These are phyloP conservation scores for Cryptotermes secundus DNA, from an alignment of 1,140 invertebrate genomes.

Conservation along the genomic window DNA sequence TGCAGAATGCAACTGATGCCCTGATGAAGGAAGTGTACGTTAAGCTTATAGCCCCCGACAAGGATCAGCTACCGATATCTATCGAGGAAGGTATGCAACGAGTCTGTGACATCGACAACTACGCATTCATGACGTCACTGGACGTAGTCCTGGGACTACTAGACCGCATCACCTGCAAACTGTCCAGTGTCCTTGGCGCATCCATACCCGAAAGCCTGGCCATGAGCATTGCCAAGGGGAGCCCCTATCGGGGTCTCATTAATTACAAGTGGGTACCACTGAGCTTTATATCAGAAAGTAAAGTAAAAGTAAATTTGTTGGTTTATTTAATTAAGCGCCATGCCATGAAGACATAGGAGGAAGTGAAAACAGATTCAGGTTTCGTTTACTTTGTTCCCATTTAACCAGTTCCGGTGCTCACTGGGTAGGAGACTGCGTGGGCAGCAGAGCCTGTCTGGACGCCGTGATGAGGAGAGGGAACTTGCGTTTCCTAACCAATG, in stretches of 20 bases:
- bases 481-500: too few relatives aligned
- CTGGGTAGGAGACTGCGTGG: too few relatives aligned
- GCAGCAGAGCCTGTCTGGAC: too few relatives aligned
- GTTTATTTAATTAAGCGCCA: too few relatives aligned
- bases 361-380: too few relatives aligned
- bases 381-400: too few relatives aligned
- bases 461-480: too few relatives aligned
- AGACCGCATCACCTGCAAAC: background rate
- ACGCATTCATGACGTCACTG: slow-evolving; percentile 26
- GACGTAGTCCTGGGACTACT: slow-evolving; percentile 25
- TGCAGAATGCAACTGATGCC: slow-evolving; percentile 25
- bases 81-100: slow-evolving; percentile 24
- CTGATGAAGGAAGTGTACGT: slow-evolving; percentile 26
- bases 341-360: too few relatives aligned
- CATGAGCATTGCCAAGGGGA: background rate
- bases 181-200: background rate
- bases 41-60: slow-evolving; percentile 1
- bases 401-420: too few relatives aligned
- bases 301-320: too few relatives aligned
- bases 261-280: slow-evolving; percentile 28
- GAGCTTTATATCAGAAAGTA: too few relatives aligned
- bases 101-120: background rate
- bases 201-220: slow-evolving; percentile 20
- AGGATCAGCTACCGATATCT: slow-evolving; percentile 9
- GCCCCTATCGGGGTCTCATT: slow-evolving; percentile 5